phyloP scores from a whole-genome alignment of 2,797 vertebrate species.

The Buceros bicornis region DNA sequence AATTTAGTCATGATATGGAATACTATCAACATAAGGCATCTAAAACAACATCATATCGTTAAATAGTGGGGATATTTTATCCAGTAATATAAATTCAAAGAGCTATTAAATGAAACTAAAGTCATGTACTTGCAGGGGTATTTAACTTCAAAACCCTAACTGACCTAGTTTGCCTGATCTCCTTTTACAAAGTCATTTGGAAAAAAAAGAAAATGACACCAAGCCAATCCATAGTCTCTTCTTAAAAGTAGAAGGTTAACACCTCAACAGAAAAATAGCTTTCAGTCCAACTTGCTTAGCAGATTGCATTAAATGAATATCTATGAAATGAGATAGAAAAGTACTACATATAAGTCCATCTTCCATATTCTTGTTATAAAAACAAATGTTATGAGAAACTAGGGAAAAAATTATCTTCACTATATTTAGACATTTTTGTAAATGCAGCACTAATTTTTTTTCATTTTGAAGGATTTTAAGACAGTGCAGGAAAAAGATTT shows the following conservation, averaged over 20 bases:
- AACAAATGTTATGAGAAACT: neutral
- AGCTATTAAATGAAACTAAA: conserved; percentile 27
- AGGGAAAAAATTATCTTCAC: neutral
- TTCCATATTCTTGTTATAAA: neutral
- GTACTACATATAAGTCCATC: neutral
- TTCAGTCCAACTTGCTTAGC: neutral
- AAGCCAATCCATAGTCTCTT: neutral
- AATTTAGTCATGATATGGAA: neutral
- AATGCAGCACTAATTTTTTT: neutral
- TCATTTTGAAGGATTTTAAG: neutral
- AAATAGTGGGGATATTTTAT: neutral
- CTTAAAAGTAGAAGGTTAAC: neutral
- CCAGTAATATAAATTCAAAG: conserved; percentile 9
- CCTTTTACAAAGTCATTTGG: neutral
- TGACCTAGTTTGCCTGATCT: neutral
- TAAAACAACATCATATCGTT: neutral
- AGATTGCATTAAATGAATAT: neutral
- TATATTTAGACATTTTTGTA: neutral
- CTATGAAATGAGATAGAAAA: conserved; percentile 9
- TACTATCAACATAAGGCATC: neutral
- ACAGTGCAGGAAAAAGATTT: neutral
- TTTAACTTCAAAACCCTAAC: conserved; percentile 28
- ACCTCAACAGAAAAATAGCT: neutral
- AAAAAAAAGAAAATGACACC: neutral
- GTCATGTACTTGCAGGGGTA: neutral